Percentiles rank a stretch among this genome's conserved stretches.
These are phyloP conservation scores for Marisa cornuarietis DNA, from an alignment of 1,140 invertebrate species.

Conservation along the genomic window DNA sequence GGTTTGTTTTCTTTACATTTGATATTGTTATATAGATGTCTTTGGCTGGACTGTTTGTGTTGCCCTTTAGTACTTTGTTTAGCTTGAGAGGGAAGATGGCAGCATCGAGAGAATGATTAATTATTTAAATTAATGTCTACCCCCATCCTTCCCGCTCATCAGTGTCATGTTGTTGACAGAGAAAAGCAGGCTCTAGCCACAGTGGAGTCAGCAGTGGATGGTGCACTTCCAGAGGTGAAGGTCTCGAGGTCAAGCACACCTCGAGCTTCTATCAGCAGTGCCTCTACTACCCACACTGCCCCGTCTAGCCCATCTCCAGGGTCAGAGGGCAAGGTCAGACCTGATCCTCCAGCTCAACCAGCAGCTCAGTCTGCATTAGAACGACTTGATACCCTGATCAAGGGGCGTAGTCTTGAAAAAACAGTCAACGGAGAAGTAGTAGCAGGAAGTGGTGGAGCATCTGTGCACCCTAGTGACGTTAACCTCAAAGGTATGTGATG, in stretches of 20 bases:
- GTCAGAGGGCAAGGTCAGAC: slow-evolving; percentile 6
- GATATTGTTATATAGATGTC: too few relatives aligned
- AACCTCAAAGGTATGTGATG: slow-evolving; percentile 45
- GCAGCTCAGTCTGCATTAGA: slow-evolving; percentile 65
- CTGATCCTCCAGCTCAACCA: slow-evolving; percentile 25
- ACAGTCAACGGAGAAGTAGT: slow-evolving; percentile 21
- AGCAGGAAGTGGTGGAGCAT: slow-evolving; percentile 8
- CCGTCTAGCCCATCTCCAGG: slow-evolving; percentile 30
- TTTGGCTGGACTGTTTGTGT: too few relatives aligned
- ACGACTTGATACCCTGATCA: slow-evolving; percentile 73
- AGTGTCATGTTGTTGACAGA: too few relatives aligned
- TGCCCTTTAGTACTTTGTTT: too few relatives aligned
- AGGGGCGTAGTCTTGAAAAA: slow-evolving; percentile 44
- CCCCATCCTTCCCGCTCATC: too few relatives aligned
- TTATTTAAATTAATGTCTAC: too few relatives aligned
- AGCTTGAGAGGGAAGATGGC: too few relatives aligned
- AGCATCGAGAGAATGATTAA: too few relatives aligned
- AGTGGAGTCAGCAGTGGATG: slow-evolving; percentile 32
- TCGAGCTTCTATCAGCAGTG: slow-evolving; percentile 22
- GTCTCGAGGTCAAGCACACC: slow-evolving; percentile 8
- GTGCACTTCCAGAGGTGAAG: slow-evolving; percentile 12
- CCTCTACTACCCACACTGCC: slow-evolving; percentile 26
- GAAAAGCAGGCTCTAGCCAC: slow-evolving; percentile 6
- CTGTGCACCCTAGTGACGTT: slow-evolving; percentile 30
- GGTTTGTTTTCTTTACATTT: too few relatives aligned